These are phyloP conservation scores for Lomographa bimaculata DNA, from an alignment of 2,888 invertebrate genomes.

Conservation along the genomic window DNA sequence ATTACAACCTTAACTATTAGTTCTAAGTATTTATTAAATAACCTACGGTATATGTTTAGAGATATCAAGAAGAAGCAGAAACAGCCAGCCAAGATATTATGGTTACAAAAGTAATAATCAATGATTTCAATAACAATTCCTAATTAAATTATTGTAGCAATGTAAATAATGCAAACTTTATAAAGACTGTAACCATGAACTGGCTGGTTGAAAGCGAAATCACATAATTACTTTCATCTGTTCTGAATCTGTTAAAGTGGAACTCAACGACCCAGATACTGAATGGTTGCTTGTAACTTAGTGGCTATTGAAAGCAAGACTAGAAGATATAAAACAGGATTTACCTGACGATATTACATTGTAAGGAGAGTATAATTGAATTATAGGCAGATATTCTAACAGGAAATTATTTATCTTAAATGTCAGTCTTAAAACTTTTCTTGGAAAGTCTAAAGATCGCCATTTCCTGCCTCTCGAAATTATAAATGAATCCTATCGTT, in stretches of 20 bases:
- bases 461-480: too few relatives aligned
- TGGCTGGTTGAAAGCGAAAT: conserved; percentile 68
- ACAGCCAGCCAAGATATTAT: too few relatives aligned
- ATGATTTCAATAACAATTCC: background rate
- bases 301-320: conserved; percentile 26
- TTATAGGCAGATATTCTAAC: background rate
- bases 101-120: too few relatives aligned
- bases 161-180: conserved; percentile 32
- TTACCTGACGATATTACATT: conserved; percentile 15
- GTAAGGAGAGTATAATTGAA: conserved; percentile 4
- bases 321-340: conserved; percentile 18
- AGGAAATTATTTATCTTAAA: too few relatives aligned
- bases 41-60: too few relatives aligned
- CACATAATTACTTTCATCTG: conserved; percentile 71
- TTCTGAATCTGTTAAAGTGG: conserved; percentile 50
- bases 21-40: too few relatives aligned
- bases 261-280: conserved; percentile 48
- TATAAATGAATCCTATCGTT: too few relatives aligned
- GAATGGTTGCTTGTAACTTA: conserved; percentile 32
- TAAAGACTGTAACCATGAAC: conserved; percentile 41
- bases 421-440: too few relatives aligned
- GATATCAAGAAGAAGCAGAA: too few relatives aligned
- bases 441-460: too few relatives aligned
- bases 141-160: conserved; percentile 16
- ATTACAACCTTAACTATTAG: too few relatives aligned